phyloP scores from a whole-genome alignment of 2,888 invertebrate genomes.

The Cheilosia soror region DNA sequence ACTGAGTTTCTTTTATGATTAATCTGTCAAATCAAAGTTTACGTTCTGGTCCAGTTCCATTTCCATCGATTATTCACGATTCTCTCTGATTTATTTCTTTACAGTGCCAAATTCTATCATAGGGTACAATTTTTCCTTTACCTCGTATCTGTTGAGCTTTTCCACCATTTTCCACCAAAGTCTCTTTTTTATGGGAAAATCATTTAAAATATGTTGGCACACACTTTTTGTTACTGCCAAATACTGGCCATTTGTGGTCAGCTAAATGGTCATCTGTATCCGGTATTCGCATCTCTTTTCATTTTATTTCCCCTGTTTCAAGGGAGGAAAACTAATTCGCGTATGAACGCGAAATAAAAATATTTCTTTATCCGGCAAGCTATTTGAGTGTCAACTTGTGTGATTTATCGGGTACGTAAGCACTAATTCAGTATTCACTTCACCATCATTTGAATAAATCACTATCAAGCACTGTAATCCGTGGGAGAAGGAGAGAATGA shows the following conservation, averaged over 20 bases:
- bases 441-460: conserved; percentile 59
- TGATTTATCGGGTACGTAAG: conserved; percentile 55
- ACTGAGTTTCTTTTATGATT: no score
- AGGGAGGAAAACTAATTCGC: not conserved
- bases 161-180: no score
- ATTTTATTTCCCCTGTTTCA: conserved; percentile 8
- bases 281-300: not conserved
- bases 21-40: no score
- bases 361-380: conserved; percentile 28
- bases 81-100: no score
- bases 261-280: conserved; percentile 47
- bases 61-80: no score
- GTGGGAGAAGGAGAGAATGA: conserved; percentile 26
- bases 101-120: not conserved
- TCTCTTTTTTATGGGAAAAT: not conserved
- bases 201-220: not conserved
- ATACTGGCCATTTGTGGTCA: conserved; percentile 37
- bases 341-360: conserved; percentile 8
- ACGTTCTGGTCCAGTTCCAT: no score
- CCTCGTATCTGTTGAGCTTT: not conserved
- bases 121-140: not conserved
- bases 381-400: conserved; percentile 47
- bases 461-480: conserved; percentile 45
- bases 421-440: conserved; percentile 57
- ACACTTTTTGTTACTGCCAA: not conserved